Conservation (phyloP, 2,888 invertebrate genomes). For the Tuta absoluta region DNA sequence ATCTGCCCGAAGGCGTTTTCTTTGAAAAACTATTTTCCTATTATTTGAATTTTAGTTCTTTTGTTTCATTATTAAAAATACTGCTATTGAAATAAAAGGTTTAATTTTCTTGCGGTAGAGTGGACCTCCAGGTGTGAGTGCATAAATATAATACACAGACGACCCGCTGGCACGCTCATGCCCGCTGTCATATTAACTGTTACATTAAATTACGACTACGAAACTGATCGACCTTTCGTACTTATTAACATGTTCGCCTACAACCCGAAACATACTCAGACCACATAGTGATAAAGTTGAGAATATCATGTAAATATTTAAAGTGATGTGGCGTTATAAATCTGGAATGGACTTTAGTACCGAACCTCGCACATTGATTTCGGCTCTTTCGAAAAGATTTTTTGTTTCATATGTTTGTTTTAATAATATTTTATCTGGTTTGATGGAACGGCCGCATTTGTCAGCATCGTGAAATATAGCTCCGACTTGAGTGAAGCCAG, state of each 20-base stretch:
- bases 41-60: too few relatives aligned
- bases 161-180: slow-evolving; percentile 79
- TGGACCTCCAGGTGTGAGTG: slow-evolving; percentile 80
- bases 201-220: slow-evolving; percentile 79
- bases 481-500: slow-evolving; percentile 60
- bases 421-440: slow-evolving; percentile 80
- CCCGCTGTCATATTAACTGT: slow-evolving; percentile 81
- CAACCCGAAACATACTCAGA: slow-evolving; percentile 45
- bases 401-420: slow-evolving; percentile 81
- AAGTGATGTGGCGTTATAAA: slow-evolving; percentile 43
- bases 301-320: slow-evolving; percentile 30
- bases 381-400: slow-evolving; percentile 78
- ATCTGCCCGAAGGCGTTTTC: too few relatives aligned
- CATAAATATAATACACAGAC: slow-evolving; percentile 77
- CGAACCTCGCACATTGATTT: slow-evolving; percentile 79
- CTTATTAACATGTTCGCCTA: slow-evolving; percentile 56
- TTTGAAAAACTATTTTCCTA: too few relatives aligned
- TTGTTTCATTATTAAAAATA: not conserved
- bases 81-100: not conserved
- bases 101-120: slow-evolving; percentile 14
- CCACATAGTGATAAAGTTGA: slow-evolving; percentile 17
- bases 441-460: slow-evolving; percentile 80
- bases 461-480: slow-evolving; percentile 75
- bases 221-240: slow-evolving; percentile 67
- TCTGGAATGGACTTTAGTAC: slow-evolving; percentile 50